phyloP scores from a whole-genome alignment of 2,113 vertebrate species.

The Oreotrochilus melanogaster region DNA sequence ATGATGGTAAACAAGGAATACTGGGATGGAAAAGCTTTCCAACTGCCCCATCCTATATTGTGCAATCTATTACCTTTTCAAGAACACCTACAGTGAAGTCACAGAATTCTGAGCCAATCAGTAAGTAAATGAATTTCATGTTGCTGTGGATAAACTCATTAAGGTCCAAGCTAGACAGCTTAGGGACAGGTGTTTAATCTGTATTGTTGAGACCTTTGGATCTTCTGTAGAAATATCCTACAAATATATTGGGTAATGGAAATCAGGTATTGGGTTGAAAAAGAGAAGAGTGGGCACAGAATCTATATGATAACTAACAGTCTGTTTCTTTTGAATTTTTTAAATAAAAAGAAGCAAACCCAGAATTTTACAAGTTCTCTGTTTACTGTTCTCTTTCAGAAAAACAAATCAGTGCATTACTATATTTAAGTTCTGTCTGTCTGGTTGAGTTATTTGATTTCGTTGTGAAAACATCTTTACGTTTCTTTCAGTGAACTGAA shows the following conservation, averaged over 20 bases:
- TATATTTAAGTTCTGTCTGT: background rate
- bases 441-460: background rate
- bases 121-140: background rate
- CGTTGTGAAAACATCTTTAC: background rate
- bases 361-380: background rate
- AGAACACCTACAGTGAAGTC: background rate
- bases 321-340: background rate
- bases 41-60: background rate
- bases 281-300: background rate
- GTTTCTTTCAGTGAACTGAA: background rate
- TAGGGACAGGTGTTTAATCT: background rate
- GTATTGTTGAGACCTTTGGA: background rate
- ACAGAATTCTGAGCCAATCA: background rate
- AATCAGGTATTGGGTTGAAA: background rate
- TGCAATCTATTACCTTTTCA: background rate
- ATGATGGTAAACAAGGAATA: background rate
- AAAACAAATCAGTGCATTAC: background rate
- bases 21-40: background rate
- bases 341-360: background rate
- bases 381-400: background rate
- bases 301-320: background rate
- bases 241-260: background rate
- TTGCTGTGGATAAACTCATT: background rate
- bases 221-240: background rate
- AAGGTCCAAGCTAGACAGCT: background rate